Base-by-base conservation (phyloP, 1,140 invertebrate species). In the Himalopsyche phryganea region DNA sequence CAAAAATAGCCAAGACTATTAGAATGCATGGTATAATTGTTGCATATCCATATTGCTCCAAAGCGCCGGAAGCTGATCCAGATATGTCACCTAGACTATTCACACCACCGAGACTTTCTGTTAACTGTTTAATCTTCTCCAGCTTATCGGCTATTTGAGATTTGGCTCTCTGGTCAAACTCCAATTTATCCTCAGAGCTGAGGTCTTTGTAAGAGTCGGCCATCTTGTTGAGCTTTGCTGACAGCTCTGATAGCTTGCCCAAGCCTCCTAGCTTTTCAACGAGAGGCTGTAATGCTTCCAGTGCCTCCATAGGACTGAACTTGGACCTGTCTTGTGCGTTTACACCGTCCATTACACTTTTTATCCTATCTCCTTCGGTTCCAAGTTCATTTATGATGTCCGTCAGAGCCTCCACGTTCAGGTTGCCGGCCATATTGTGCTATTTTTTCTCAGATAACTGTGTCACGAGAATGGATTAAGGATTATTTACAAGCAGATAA, bases 151-250 rank as follows among this genome's bases (percentile, higher is more conserved):
- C 47, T 0, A 58, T 28, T 32, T 50, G 19, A 19, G 17, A 5
- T 10, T 28, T 17, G 0, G 41, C 53, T 33, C 5, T 38, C 10
- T 13, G 17, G 0, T 70, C 44, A 36, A 81, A 79, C 6, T 69
- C 40, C 2, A 51, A 46, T 13, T 73, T 77, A 2, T 76, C 74
- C 0, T 69, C 65, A 1, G 71, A 66, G 1, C 58, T 41, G 63
- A 81, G 65, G 1, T 61, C 44, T n/a, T 71, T 64, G 47, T 74
- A 79, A 28, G 72, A 65, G 1, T 66, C 40, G 1, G 77, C 20
- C 1, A 80, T 64, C 0, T 61, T 66, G 7, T 66, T 54, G 1
- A 80, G 20, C 53, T 75, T 74, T 1, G 69, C 51, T 1, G 67
- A 59, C 0, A 74, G 65, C 1, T 69, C 68, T 0, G 20, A n/a